Base-by-base conservation (phyloP, 2,888 invertebrate genomes). In the Tetranychus piercei region DNA sequence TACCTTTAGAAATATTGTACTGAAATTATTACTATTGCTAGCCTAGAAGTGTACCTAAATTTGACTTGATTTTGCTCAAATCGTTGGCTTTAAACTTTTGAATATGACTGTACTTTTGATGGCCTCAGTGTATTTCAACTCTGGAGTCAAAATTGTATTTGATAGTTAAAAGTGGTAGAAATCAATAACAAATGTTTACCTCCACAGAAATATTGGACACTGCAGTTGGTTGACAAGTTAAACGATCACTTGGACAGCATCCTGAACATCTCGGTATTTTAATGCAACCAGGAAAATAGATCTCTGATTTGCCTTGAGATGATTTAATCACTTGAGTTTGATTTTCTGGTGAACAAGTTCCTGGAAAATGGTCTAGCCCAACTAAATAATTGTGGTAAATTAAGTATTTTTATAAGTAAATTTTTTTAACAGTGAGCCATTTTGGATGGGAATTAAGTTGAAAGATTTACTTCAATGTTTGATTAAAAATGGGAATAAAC, bases 231-330 rank as follows among this genome's bases (percentile, higher is more conserved):
- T 73, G 75, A 73, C 78, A 78, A 5, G 74, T 74, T 9, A 78
- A 73, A 11, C 78, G 75, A 45, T 75, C 73, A 74, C 77, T 77
- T 67, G 77, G 76, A 73, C 78, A 78, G 55, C 78, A 78, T 9
- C 78, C 78, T 6, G 77, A 72, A 72, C 78, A 78, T 66, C 77
- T 45, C 7, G 76, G 75, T 4, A 78, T 75, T 64, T 77, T 55
- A 7, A 78, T 76, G 70, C 78, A 78, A n/a, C 74, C 73, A 20
- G 78, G 78, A 76, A 77, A 78, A 11, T 77, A 87, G 34, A 87
- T 80, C 55, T 75, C 76, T n/a, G 34, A 43, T 20, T 44, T 45
- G 44, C 20, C 44, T 43, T 15, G 23, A 71, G 20, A 20, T 22
- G 69, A 11, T 23, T 69, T 23, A 11, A 69, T 23, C 20, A 23